Conservation (phyloP, 1,140 invertebrate species). For the Glossosoma conforme region DNA sequence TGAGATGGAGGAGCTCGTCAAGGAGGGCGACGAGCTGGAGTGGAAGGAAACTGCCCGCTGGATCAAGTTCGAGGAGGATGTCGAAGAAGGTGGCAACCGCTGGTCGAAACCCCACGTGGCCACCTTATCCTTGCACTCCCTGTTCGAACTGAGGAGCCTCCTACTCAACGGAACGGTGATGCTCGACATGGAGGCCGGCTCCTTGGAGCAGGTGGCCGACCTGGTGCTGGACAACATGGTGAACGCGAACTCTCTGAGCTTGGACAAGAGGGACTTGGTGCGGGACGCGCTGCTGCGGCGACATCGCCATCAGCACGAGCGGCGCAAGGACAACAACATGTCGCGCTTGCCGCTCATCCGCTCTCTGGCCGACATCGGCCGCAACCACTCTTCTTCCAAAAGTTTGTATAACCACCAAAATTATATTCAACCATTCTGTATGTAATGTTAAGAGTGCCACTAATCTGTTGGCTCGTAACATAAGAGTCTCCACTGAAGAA, state of each 20-base stretch:
- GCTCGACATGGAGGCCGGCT: constrained; percentile 83
- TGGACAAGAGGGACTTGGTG: constrained; percentile 74
- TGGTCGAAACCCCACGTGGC: constrained; percentile 95
- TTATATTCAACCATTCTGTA: not conserved
- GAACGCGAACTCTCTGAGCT: constrained; percentile 67
- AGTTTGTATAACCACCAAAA: constrained; percentile 62
- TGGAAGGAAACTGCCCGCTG: constrained; percentile 97
- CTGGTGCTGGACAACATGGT: constrained; percentile 90
- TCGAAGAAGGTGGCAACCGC: constrained; percentile 88
- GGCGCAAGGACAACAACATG: constrained; percentile 70
- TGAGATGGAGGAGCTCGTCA: constrained; percentile 91
- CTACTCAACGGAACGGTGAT: constrained; percentile 87
- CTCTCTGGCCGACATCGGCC: constrained; percentile 93
- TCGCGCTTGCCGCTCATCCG: constrained; percentile 89
- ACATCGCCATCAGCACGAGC: constrained; percentile 93
- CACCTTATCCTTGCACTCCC: constrained; percentile 82
- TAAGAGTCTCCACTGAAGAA: too few relatives aligned
- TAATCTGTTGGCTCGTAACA: too few relatives aligned
- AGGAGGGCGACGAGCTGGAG: constrained; percentile 82
- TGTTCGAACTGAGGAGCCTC: constrained; percentile 83
- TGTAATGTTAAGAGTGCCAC: too few relatives aligned
- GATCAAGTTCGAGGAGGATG: constrained; percentile 95
- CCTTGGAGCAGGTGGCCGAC: constrained; percentile 84
- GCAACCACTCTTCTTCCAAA: constrained; percentile 92
- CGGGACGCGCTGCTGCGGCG: constrained; percentile 83